Conservation (phyloP, 1,140 invertebrate genomes). For the Drosophila prosaltans region DNA sequence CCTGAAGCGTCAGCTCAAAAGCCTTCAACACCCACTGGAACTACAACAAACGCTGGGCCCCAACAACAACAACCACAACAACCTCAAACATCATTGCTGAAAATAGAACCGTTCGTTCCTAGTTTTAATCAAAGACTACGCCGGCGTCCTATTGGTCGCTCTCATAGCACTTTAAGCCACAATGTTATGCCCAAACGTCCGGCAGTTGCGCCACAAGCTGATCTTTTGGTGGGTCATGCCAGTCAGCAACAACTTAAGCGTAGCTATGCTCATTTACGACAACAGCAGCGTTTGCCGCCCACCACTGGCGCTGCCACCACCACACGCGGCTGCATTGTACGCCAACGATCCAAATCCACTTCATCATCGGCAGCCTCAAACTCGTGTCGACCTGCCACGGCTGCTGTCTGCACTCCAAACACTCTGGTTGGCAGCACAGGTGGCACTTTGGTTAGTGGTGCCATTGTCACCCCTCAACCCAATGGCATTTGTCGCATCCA, state of each 20-base stretch:
- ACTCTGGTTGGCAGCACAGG: conserved; percentile 68
- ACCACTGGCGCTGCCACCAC: not conserved
- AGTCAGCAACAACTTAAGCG: conserved; percentile 44
- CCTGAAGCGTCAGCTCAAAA: conserved; percentile 28
- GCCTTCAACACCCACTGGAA: conserved; percentile 23
- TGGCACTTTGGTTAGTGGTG: conserved; percentile 72
- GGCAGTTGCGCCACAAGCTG: conserved; percentile 22
- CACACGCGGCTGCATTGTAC: conserved; percentile 47
- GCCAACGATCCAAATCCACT: conserved; percentile 78
- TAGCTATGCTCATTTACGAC: conserved; percentile 53
- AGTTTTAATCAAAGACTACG: conserved; percentile 82
- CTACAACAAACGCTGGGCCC: conserved; percentile 37
- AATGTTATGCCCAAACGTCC: conserved; percentile 54
- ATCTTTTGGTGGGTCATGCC: conserved; percentile 25
- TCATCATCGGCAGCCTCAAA: conserved; percentile 69
- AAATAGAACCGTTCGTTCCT: conserved; percentile 86
- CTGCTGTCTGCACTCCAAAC: conserved; percentile 44
- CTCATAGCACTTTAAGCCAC: conserved; percentile 84
- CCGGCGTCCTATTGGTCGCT: conserved; percentile 84
- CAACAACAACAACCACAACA: conserved; percentile 58
- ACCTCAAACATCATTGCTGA: conserved; percentile 84
- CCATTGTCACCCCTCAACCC: conserved; percentile 71
- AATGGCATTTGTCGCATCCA: conserved; percentile 85
- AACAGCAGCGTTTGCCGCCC: conserved; percentile 50
- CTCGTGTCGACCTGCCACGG: conserved; percentile 60